phyloP scores from a whole-genome alignment of 2,888 invertebrate genomes.

The Lithosia quadra region DNA sequence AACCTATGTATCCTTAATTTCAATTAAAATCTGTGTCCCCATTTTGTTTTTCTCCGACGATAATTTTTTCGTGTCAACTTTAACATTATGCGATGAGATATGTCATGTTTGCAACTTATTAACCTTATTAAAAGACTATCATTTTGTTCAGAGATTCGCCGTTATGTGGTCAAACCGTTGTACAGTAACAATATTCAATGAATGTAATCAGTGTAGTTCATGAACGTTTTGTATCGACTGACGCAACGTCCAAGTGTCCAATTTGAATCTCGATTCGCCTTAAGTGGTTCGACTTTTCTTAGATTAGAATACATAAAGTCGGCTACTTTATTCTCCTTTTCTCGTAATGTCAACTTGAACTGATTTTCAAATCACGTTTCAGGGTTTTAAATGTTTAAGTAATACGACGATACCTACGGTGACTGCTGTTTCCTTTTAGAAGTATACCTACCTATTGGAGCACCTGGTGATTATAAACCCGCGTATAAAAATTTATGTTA shows the following conservation, averaged over 20 bases:
- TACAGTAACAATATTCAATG: constrained; percentile 75
- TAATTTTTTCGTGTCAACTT: constrained; percentile 52
- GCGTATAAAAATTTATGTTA: neutral
- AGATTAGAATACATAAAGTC: constrained; percentile 72
- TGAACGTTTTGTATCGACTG: constrained; percentile 76
- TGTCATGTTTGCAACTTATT: constrained; percentile 65
- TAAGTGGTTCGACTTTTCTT: constrained; percentile 83
- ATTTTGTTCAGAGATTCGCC: constrained; percentile 71
- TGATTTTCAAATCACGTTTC: constrained; percentile 10
- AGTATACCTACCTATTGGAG: no score
- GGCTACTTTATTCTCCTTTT: constrained; percentile 38
- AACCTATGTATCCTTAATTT: constrained; percentile 39
- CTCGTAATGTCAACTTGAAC: constrained; percentile 22
- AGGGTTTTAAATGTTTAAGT: neutral
- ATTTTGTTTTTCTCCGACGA: constrained; percentile 42
- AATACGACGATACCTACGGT: neutral
- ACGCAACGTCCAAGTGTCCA: constrained; percentile 82
- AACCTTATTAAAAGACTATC: constrained; percentile 76
- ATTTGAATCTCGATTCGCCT: constrained; percentile 80
- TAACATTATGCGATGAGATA: constrained; percentile 53
- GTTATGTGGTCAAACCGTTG: constrained; percentile 71
- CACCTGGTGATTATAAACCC: neutral
- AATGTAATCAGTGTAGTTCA: constrained; percentile 77
- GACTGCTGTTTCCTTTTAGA: neutral
- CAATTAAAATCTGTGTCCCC: constrained; percentile 42